Evolutionary conservation across 2,797 vertebrate genomes (phyloP).

Genomic region (Oreochromis grahami): DNA sequence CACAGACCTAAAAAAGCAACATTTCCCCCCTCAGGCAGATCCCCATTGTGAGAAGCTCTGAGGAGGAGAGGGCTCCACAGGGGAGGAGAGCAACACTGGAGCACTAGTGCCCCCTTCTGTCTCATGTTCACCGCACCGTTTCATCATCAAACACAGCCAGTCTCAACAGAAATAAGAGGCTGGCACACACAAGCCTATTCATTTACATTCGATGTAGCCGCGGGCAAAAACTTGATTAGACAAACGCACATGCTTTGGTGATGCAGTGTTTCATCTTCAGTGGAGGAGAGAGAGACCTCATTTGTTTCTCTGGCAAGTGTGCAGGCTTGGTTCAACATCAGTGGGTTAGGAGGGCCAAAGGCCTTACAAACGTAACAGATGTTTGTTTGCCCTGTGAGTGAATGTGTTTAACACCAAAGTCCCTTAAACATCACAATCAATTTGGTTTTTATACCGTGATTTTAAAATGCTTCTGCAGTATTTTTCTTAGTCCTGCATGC

Average conservation of each 20-base stretch:
- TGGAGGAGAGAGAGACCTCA: constrained; percentile 68
- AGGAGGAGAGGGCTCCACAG: constrained; percentile 71
- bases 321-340: constrained; percentile 69
- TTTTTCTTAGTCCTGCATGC: background rate
- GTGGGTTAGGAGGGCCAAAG: constrained; percentile 67
- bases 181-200: constrained; percentile 66
- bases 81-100: constrained; percentile 83
- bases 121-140: constrained; percentile 66
- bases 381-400: constrained; percentile 67
- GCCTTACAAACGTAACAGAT: constrained; percentile 68
- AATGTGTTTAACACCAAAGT: constrained; percentile 46
- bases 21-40: constrained; percentile 95
- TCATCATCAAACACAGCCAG: constrained; percentile 57
- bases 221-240: constrained; percentile 74
- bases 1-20: constrained; percentile 99
- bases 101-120: constrained; percentile 96
- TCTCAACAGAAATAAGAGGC: constrained; percentile 66
- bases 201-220: constrained; percentile 68
- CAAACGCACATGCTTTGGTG: constrained; percentile 74
- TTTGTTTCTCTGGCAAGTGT: constrained; percentile 65
- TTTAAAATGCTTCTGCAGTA: constrained; percentile 29
- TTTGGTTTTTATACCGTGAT: constrained; percentile 42
- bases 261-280: constrained; percentile 77
- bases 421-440: constrained; percentile 56
- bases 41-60: constrained; percentile 91